Conservation (phyloP, 2,113 vertebrate genomes). For the Campylomormyrus numenius region DNA sequence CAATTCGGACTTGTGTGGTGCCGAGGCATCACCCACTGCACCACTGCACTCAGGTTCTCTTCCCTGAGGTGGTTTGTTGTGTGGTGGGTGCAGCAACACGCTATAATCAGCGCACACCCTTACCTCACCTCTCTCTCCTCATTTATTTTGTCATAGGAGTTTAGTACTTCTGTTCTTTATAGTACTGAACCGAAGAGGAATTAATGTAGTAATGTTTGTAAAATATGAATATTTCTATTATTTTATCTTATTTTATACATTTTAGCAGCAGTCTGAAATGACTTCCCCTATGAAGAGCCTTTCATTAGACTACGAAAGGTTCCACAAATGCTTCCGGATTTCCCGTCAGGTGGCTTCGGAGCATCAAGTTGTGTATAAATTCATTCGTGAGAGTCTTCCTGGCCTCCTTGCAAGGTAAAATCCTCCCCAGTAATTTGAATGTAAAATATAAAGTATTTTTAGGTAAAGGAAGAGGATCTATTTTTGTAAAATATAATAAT, state of each 20-base stretch:
- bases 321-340: slow-evolving; percentile 64
- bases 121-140: no score
- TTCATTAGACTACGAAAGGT: slow-evolving; percentile 54
- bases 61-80: no score
- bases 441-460: not conserved
- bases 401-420: slow-evolving; percentile 59
- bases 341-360: slow-evolving; percentile 78
- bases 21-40: no score
- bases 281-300: slow-evolving; percentile 58
- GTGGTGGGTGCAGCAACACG: no score
- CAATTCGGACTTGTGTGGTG: no score
- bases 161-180: no score
- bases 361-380: slow-evolving; percentile 73
- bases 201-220: not conserved
- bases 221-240: not conserved
- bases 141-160: no score
- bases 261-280: slow-evolving; percentile 42
- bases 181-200: not conserved
- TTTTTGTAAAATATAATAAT: not conserved
- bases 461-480: not conserved
- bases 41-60: no score
- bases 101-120: no score
- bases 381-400: slow-evolving; percentile 64
- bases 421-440: not conserved
- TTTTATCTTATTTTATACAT: not conserved